phyloP scores from a whole-genome alignment of 2,888 invertebrate species.

The Diarsia rubi region DNA sequence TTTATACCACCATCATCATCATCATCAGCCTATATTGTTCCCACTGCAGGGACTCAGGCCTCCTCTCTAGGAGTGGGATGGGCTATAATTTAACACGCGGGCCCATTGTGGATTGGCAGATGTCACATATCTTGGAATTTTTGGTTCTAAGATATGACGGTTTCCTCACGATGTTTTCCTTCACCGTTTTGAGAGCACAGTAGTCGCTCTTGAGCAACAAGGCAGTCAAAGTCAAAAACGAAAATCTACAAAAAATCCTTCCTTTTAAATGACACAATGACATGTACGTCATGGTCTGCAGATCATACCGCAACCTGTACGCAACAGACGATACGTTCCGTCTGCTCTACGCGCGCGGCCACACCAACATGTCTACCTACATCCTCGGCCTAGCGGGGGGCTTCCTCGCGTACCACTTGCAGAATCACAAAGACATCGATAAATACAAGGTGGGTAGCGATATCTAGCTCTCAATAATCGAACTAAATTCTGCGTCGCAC shows the following conservation, averaged over 20 bases:
- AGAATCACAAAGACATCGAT: conserved; percentile 74
- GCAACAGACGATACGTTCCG: conserved; percentile 79
- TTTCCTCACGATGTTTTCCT: too few species aligned
- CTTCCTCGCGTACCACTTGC: conserved; percentile 80
- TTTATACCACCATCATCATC: too few species aligned
- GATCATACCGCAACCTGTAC: conserved; percentile 80
- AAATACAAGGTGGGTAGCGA: conserved; percentile 75
- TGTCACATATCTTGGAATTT: too few species aligned
- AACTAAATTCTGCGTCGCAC: neutral
- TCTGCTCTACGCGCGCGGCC: conserved; percentile 80
- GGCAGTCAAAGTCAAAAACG: too few species aligned
- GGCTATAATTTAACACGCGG: too few species aligned
- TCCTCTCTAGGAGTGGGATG: too few species aligned
- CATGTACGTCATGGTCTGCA: conserved; percentile 54
- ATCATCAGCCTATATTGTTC: too few species aligned
- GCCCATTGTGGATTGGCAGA: too few species aligned
- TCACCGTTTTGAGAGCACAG: too few species aligned
- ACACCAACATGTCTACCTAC: conserved; percentile 85
- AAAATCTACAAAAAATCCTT: neutral
- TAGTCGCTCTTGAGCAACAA: too few species aligned
- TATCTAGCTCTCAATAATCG: neutral
- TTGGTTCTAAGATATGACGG: too few species aligned
- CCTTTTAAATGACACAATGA: neutral
- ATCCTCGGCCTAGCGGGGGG: conserved; percentile 84
- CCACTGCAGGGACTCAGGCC: too few species aligned